Base-by-base conservation (phyloP, 2,888 invertebrate genomes). In the Carterocephalus palaemon region DNA sequence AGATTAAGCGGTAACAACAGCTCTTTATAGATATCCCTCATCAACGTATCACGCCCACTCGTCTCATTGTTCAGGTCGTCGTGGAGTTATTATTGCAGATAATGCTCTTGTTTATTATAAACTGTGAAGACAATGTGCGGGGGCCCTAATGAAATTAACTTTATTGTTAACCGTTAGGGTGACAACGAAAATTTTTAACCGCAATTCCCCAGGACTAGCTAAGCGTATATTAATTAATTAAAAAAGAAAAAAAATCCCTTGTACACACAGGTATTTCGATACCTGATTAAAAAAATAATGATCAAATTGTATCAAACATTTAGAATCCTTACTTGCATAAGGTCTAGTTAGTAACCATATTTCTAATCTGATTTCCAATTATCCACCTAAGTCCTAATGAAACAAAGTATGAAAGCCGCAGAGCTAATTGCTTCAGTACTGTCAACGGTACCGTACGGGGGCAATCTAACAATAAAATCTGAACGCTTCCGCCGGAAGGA, bases 71-170 rank as follows among this genome's bases (percentile, higher is more conserved):
- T 78, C 69, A 46, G 64, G 61, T 73, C 75, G 80, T 79, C 72
- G 67, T 67, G 63, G 60, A 81, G 73, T 81, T 81, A 80, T 81
- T 79, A 81, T 78, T 79, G 68, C 67, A 75, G 81, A 81, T 81
- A 81, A 72, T 74, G 66, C 69, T 70, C 43, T 75, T 77, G 75
- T 75, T 80, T 80, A 78, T 77, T 67, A 70, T 59, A 56, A 56
- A 55, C 57, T 57, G 61, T 55, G 56, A 60, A 66, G 68, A 74
- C 75, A 72, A 65, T 72, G 69, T 57, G 43, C 55, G 50, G 49
- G 28, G 48, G 52, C 47, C 57, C 52, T 59, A 59, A 61, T 60
- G 59, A 59, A 58, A 61, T 59, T 59, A 56, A 54, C 53, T 47
- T 51, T 39, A 56, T 57, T 56, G 55, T 57, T 53, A 37, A 32